phyloP scores from a whole-genome alignment of 2,888 invertebrate species.

The Rhorus exstirpatorius region DNA sequence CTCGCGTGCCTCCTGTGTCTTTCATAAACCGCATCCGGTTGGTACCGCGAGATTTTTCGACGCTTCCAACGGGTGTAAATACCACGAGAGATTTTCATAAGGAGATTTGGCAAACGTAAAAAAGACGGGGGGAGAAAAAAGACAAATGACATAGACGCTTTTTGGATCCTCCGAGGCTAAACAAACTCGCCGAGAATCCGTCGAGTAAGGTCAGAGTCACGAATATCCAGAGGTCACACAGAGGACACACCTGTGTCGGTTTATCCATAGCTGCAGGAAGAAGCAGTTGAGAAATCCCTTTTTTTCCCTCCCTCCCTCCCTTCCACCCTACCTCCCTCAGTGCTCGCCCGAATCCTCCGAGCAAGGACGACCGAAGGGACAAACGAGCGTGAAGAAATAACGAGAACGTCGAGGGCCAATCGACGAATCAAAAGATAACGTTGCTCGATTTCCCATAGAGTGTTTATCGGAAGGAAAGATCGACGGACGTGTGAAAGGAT shows the following conservation, averaged over 20 bases:
- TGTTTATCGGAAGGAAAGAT: background rate
- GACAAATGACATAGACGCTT: background rate
- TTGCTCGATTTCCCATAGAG: background rate
- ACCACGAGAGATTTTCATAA: background rate
- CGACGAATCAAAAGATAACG: background rate
- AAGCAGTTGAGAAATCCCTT: too few species aligned
- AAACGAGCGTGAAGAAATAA: background rate
- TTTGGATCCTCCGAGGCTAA: too few species aligned
- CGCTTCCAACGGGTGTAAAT: conserved; percentile 26
- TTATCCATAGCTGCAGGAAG: conserved; percentile 2
- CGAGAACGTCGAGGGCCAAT: background rate
- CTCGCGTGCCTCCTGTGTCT: background rate
- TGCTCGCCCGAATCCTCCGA: too few species aligned
- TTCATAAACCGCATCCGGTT: conserved; percentile 39
- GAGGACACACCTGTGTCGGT: conserved; percentile 23
- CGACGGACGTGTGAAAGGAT: too few species aligned
- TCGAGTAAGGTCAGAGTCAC: conserved; percentile 30
- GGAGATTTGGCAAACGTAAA: background rate
- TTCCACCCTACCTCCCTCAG: too few species aligned
- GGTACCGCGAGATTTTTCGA: conserved; percentile 15
- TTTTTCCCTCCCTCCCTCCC: too few species aligned
- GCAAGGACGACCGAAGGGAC: background rate
- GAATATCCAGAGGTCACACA: conserved; percentile 6
- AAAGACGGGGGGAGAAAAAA: background rate
- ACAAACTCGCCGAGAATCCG: too few species aligned